Percentiles rank a stretch among this genome's conserved stretches.
phyloP scores from a whole-genome alignment of 2,797 vertebrate species.

The Propithecus deckenii region DNA sequence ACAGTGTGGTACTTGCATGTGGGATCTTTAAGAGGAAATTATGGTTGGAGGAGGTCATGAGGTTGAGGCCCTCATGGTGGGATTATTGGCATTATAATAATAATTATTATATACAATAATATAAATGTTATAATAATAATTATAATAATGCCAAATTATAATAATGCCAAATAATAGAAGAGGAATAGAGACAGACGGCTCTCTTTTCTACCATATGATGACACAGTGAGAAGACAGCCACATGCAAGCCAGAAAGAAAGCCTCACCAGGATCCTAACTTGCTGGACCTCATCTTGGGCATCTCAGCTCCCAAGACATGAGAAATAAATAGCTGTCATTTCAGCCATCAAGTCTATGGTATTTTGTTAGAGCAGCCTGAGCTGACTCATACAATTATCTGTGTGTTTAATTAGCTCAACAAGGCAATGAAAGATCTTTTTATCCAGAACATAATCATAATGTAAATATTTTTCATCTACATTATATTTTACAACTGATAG shows the following conservation, averaged over 20 bases:
- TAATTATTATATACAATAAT: no score
- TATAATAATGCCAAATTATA: no score
- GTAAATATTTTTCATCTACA: background rate
- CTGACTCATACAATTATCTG: background rate
- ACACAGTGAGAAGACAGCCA: fast-evolving
- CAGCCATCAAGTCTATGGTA: background rate
- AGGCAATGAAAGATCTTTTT: background rate
- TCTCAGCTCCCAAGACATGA: background rate
- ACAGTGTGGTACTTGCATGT: background rate
- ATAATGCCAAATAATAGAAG: no score
- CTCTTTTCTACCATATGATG: background rate
- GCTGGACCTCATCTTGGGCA: background rate
- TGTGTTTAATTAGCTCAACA: background rate
- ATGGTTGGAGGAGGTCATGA: background rate
- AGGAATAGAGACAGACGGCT: background rate
- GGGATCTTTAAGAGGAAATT: background rate
- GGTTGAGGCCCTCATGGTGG: background rate
- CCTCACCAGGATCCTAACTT: background rate
- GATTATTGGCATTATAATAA: no score
- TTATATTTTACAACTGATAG: background rate
- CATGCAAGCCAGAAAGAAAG: background rate
- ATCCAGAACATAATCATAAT: background rate
- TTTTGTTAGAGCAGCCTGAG: background rate
- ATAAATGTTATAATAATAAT: no score
- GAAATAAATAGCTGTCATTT: background rate